Evolutionary conservation across 2,888 invertebrate species (phyloP), one percentile per base, ranked within the genome.

Genomic region (Agapostemon virescens): DNA sequence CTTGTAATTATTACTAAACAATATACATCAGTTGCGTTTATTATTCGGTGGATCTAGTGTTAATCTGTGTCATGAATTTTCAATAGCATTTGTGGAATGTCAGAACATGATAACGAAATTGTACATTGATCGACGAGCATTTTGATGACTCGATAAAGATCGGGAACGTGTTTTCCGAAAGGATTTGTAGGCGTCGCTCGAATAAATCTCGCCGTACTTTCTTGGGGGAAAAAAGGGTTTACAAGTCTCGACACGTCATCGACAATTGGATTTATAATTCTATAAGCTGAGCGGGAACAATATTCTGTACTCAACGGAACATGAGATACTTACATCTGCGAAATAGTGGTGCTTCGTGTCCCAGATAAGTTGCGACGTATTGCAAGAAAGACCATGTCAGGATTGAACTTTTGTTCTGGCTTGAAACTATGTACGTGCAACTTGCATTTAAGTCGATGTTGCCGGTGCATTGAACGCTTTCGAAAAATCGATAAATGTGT

Each of bases 281-380:
- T 38, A 45, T 58, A 42, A 78, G 74, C 63, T 70, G 17, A 11
- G 33, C 69, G 66, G 63, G 42, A 58, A 80, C 77, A 74, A 77
- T 77, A 64, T 68, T 82, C 82, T 64, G 79, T 79, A 82, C 75
- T 79, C 70, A 69, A 74, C 70, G 55, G 45, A 49, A 82, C 82
- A 83, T 42, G 82, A 76, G 83, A 76, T 73, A 82, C 74, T 74
- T 83, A 74, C 79, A 75, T 79, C 69, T 64, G 75, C 66, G 73
- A 79, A 66, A 33, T 66, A 72, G 66, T 66, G 38, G 75, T 17
- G 49, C 36, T 55, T 42, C n/a, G 82, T 74, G 83, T 70, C 58
- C 82, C 68, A 82, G 82, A 83, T 83, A 83, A 82, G 66, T 83
- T 82, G 73, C 75, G 72, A 79, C 70, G 72, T 83, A 81, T 73